Base-by-base conservation (phyloP, 2,888 invertebrate species). In the Catocala fraxini region DNA sequence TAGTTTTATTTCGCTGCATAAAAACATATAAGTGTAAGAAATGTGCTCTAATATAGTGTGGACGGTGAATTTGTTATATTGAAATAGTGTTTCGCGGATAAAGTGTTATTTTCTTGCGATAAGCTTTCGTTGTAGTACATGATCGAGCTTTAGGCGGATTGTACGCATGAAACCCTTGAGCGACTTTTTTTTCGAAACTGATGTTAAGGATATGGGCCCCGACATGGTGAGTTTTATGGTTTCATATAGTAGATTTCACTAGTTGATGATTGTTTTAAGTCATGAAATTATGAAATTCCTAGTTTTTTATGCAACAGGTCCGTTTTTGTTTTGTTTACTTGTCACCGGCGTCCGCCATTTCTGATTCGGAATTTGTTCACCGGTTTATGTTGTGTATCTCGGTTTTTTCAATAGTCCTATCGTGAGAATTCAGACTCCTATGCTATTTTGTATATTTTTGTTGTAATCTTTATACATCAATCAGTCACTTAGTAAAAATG, bases 201-300 rank as follows among this genome's bases (percentile, higher is more conserved):
- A 96, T 95, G 96, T 96, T 96, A 96, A 96, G 95, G 96, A 96
- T 95, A 96, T 96, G 96, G 97, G 96, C 95, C 96, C 96, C 94
- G 97, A 97, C 94, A 97, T 97, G 97, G 97, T 97, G 94, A 95
- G 94, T 93, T 85, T 86, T 78, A 79, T 75, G 56, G 62, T 68
- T 80, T 76, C 69, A 77, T 70, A 57, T 64, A 70, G 63, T 83
- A 86, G 82, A 85, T 74, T 77, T 80, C 63, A 68, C 58, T 68
- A 75, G 71, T 78, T 65, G 70, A 76, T 73, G 71, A 59, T 74
- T 73, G 83, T 89, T 92, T 91, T 93, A 91, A 87, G 90, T 94
- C 91, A 93, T 94, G 84, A 91, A 86, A 73, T 87, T 51, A 68
- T 48, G 68, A 85, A 84, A 86, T 82, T 84, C 68, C 65, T 71